These are phyloP conservation scores for Poecilia picta DNA, from an alignment of 2,797 vertebrate genomes.

Conservation along the genomic window DNA sequence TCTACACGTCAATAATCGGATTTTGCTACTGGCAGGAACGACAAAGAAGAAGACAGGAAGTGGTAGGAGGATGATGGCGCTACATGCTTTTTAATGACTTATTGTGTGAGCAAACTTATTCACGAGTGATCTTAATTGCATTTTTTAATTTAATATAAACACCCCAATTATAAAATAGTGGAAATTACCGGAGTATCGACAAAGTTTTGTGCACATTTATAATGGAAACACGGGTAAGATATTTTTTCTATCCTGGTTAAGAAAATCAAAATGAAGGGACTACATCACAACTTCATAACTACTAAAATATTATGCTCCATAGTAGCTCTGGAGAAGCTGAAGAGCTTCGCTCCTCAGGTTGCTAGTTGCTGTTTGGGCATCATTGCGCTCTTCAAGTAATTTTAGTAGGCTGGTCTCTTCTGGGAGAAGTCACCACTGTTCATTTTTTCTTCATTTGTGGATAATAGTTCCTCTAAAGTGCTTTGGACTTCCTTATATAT, in stretches of 20 bases:
- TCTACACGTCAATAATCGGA: too few species aligned
- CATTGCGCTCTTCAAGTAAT: background rate
- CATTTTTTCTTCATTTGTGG: background rate
- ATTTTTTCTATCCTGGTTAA: background rate
- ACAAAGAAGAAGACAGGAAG: too few species aligned
- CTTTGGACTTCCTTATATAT: background rate
- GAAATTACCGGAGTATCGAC: too few species aligned
- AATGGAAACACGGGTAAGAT: background rate
- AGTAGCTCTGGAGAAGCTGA: background rate
- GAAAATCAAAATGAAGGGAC: background rate
- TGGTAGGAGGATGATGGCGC: too few species aligned
- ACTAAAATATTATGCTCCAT: background rate
- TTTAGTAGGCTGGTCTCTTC: background rate
- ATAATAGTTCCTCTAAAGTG: background rate
- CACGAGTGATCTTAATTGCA: too few species aligned
- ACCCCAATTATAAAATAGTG: too few species aligned
- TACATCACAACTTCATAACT: background rate
- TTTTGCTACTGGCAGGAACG: too few species aligned
- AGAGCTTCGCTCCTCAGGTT: background rate
- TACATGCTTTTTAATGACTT: too few species aligned
- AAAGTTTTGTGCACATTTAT: too few species aligned
- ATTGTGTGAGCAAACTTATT: too few species aligned
- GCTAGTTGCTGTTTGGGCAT: background rate
- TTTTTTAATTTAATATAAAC: too few species aligned
- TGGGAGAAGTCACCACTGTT: background rate